Base-by-base conservation (phyloP, 2,113 vertebrate species). In the Pangasianodon gigas region DNA sequence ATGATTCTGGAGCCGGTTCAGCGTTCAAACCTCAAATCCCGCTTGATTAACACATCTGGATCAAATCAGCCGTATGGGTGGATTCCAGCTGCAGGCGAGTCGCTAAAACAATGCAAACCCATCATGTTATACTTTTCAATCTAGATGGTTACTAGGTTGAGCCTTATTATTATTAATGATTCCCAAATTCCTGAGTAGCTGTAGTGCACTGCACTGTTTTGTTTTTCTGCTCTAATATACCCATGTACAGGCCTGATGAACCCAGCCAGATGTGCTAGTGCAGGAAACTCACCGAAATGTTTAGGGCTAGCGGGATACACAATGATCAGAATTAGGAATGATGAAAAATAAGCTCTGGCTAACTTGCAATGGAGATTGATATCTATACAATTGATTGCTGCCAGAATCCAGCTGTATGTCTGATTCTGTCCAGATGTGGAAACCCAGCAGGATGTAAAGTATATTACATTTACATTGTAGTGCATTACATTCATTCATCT, bases 31-130 rank as follows among this genome's bases (percentile, higher is more conserved):
- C 69, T 77, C 44, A 75, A 71, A 51, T 89, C 65, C 52, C 19
- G 10, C 41, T 84, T 60, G 51, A 77, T 85, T 77, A 77, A 71
- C 88, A 89, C 88, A 89, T 89, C 88, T 89, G 88, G 88, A 77
- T 77, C 26, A 71, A 75, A 89, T 89, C 88, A 48, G 11, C 51
- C 5, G 8, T 44, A 52, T 54, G 32, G 51, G 54, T 2, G 29
- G 32, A 60, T 65, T 85, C 83, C 62, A 32, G 83, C 41, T 89
- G 29, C n/a, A 67, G 41, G 69, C 71, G n/a, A 79, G 74, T 41
- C 14, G 6, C 11, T 4, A 56, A 24, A 89, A 84, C n/a, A n/a
- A 62, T 52, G 4, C 58, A 74, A 83, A 84, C 88, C 41, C 46
- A 88, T 88, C 87, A 62, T 32, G 18, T 32, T 21, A 44, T n/a